Conservation (phyloP, 2,113 vertebrate genomes). For the Neodontobutis hainanensis region DNA sequence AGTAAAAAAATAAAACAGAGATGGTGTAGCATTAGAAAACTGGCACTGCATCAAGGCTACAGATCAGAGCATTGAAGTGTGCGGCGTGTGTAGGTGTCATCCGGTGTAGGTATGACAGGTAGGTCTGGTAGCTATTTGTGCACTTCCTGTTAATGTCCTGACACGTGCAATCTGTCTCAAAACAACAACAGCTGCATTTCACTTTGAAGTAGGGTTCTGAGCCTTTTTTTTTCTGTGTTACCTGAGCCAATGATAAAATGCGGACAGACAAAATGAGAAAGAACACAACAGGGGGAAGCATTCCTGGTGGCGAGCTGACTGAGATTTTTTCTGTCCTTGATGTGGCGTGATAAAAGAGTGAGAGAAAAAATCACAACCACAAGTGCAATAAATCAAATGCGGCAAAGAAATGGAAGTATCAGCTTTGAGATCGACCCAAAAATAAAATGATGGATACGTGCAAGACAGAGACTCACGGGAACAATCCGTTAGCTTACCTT, state of each 20-base stretch:
- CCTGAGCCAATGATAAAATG: conserved; percentile 50
- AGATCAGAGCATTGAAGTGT: conserved; percentile 22
- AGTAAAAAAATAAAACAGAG: conserved; percentile 21
- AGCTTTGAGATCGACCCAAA: conserved; percentile 9
- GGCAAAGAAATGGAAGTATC: not conserved
- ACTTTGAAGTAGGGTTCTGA: conserved; percentile 54
- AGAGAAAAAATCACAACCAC: conserved; percentile 35
- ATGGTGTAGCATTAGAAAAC: conserved; percentile 11
- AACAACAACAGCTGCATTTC: conserved; percentile 49
- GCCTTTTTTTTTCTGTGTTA: conserved; percentile 32
- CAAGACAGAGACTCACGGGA: conserved; percentile 29
- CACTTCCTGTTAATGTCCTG: conserved; percentile 22
- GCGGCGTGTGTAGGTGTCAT: conserved; percentile 1
- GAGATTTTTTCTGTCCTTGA: conserved; percentile 41
- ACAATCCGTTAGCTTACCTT: conserved; percentile 60
- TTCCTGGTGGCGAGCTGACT: conserved; percentile 25
- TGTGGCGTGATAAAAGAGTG: conserved; percentile 47
- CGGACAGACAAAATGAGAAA: conserved; percentile 44
- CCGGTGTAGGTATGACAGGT: conserved; percentile 35
- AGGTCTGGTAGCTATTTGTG: conserved; percentile 16
- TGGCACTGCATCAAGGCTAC: conserved; percentile 29
- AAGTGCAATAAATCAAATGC: conserved; percentile 28
- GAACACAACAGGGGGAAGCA: conserved; percentile 28
- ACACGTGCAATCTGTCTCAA: conserved; percentile 29
- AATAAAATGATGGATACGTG: conserved; percentile 25